Percentiles rank a stretch among this genome's conserved stretches.
phyloP scores from a whole-genome alignment of 1,140 invertebrate species.

The Neodiprion lecontei region DNA sequence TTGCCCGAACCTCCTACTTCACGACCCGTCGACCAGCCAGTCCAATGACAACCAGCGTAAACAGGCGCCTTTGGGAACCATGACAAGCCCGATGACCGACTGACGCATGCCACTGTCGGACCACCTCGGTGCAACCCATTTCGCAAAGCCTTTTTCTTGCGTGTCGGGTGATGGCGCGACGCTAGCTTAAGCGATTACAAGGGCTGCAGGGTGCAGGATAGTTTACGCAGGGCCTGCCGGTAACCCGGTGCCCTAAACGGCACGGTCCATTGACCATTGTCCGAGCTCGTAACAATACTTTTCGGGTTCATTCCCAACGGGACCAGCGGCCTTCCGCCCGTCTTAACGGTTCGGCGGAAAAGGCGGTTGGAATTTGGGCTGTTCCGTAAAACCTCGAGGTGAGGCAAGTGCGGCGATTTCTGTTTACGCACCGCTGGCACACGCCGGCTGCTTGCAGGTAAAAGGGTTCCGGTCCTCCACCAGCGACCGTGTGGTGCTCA shows the following conservation, averaged over 20 bases:
- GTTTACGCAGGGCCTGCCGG: background rate
- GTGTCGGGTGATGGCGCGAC: background rate
- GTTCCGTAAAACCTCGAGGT: background rate
- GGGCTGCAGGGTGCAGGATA: background rate
- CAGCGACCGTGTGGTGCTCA: background rate
- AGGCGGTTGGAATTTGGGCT: background rate
- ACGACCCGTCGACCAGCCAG: background rate
- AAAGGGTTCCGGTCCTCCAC: background rate
- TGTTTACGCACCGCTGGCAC: background rate
- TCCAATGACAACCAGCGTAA: background rate
- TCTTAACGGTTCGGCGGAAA: background rate
- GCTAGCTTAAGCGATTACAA: background rate
- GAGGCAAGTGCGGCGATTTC: background rate
- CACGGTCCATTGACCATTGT: background rate
- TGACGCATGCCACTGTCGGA: background rate
- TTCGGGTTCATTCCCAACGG: background rate
- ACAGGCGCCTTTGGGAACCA: background rate
- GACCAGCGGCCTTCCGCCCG: background rate
- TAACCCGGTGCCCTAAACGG: conserved; percentile 3
- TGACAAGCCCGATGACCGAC: background rate
- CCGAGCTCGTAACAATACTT: conserved; percentile 1
- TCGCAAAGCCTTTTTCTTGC: too few species aligned
- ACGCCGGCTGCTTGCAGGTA: background rate
- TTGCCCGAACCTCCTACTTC: conserved; percentile 42
- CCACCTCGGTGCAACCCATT: too few species aligned